Base-by-base conservation (phyloP, 2,888 invertebrate genomes). In the Criorhina ranunculi region DNA sequence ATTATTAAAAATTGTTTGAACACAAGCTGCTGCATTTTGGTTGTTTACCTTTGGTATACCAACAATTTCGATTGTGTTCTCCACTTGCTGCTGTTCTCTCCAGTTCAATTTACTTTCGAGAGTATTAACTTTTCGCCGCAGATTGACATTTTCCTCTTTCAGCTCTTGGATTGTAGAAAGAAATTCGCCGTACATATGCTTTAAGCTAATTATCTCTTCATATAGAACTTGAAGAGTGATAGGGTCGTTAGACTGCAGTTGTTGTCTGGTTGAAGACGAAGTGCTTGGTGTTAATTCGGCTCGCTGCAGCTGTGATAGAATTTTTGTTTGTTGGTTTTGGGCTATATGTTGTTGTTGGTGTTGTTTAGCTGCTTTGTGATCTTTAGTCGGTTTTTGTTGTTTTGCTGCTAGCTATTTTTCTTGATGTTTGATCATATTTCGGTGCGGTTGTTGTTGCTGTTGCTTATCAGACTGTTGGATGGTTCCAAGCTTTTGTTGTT, bases 121-220 rank as follows among this genome's bases (percentile, higher is more conserved):
- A 7, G 11, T 12, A 6, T 37, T 31, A 1, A 67, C 11, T n/a
- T 24, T 35, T 2, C 8, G 6, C 9, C 49, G 11, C 7, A 64
- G 49, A 24, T 11, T 37, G 19, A 51, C 49, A 24, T 53, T 67
- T 31, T 67, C 53, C 3, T 67, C 53, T 42, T 53, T 42, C 11
- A 66, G 9, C n/a, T 66, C 51, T 9, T 66, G 51, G 7, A 40
- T 29, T n/a, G 66, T 53, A 9, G 0, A 9, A 11, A 66, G 37
- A 49, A 40, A 49, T 4, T 66, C 29, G 5, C 4, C 0, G 15
- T 37, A 40, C 1, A 49, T 17, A 24, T 66, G n/a, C 51, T 66
- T 66, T 66, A 51, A 12, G 29, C 64, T 66, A 3, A 66, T 7
- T 12, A 51, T 40, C 37, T 66, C 51, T n/a, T 66, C 64, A 15